Evolutionary conservation across 1,140 invertebrate species (phyloP).

Genomic region (Lepidostoma basale): DNA sequence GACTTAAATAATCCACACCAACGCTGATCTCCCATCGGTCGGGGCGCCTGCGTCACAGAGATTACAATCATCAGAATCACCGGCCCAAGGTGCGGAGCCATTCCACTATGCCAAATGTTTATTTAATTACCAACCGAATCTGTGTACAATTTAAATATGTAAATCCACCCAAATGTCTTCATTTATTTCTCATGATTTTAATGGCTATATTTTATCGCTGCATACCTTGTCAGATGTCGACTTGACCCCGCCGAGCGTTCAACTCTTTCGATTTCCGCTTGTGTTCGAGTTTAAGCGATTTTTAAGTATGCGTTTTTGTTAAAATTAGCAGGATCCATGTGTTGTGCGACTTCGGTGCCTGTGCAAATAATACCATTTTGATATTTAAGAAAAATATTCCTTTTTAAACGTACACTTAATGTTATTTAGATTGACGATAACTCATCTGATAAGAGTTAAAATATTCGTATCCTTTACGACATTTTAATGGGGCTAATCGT

Average conservation of each 20-base stretch:
- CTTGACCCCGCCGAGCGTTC: not conserved
- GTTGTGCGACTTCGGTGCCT: too few relatives aligned
- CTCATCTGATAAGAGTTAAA: too few relatives aligned
- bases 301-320: too few relatives aligned
- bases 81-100: not conserved
- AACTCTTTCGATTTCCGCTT: not conserved
- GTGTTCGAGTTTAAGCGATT: too few relatives aligned
- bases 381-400: too few relatives aligned
- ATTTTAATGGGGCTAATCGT: too few relatives aligned
- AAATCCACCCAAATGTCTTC: not conserved
- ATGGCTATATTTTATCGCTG: not conserved
- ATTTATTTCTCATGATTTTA: not conserved
- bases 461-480: too few relatives aligned
- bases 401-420: too few relatives aligned
- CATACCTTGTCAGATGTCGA: not conserved
- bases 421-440: too few relatives aligned
- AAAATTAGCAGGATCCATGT: too few relatives aligned
- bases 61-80: not conserved
- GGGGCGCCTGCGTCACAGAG: not conserved
- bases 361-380: too few relatives aligned
- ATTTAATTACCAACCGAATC: conserved; percentile 16
- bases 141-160: not conserved
- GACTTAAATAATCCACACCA: not conserved
- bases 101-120: not conserved
- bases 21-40: not conserved